Evolutionary conservation across 2,113 vertebrate species (phyloP).

Genomic region (Danio rerio): DNA sequence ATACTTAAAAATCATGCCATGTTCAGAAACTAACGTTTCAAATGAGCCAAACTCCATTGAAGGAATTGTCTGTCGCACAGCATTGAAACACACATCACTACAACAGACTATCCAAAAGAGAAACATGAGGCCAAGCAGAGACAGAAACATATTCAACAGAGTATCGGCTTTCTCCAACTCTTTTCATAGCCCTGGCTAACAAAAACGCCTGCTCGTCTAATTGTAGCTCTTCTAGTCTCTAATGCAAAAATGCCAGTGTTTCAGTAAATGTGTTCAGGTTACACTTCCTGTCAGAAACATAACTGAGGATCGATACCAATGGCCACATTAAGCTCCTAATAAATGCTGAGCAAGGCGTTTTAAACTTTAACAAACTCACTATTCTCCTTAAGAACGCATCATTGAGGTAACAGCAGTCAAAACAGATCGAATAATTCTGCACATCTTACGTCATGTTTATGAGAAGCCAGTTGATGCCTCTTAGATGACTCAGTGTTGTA

Average conservation of each 20-base stretch:
- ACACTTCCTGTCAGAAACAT: conserved; percentile 40
- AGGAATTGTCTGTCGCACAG: conserved; percentile 12
- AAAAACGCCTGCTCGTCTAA: conserved; percentile 41
- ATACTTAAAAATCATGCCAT: too few species aligned
- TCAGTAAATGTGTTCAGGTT: conserved; percentile 52
- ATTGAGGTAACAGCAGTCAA: background rate
- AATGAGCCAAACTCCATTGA: too few species aligned
- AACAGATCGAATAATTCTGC: background rate
- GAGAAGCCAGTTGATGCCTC: conserved; percentile 11
- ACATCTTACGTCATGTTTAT: conserved; percentile 7
- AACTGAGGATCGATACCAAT: conserved; percentile 47
- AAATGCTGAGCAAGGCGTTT: conserved; percentile 46
- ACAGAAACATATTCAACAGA: conserved; percentile 28
- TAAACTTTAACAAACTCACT: conserved; percentile 7
- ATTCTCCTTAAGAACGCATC: conserved; percentile 1
- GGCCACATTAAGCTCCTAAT: conserved; percentile 44
- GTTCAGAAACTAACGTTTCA: too few species aligned
- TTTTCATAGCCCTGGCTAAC: conserved; percentile 36
- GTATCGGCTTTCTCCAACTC: conserved; percentile 26
- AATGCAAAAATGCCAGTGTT: conserved; percentile 32
- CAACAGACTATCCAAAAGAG: conserved; percentile 9
- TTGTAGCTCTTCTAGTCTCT: conserved; percentile 17
- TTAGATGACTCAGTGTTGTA: background rate
- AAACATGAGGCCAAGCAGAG: conserved; percentile 31
- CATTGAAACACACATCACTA: conserved; percentile 37